phyloP scores from a whole-genome alignment of 2,888 invertebrate species.

The Patella ulyssiponensis region DNA sequence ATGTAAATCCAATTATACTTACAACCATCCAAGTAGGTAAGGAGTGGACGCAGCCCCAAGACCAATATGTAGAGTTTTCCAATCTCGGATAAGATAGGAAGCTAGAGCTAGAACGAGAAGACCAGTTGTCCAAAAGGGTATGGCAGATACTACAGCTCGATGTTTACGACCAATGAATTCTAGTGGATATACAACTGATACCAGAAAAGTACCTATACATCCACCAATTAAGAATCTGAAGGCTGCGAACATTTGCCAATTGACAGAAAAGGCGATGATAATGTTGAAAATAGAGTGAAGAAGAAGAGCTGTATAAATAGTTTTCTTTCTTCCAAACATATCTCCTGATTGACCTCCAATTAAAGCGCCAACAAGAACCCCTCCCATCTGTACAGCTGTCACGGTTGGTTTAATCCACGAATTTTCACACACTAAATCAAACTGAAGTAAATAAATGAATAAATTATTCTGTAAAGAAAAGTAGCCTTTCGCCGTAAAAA shows the following conservation, averaged over 20 bases:
- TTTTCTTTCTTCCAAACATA: conserved; percentile 48
- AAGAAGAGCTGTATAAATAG: conserved; percentile 36
- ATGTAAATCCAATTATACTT: not conserved
- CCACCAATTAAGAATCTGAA: conserved; percentile 42
- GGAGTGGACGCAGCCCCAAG: conserved; percentile 17
- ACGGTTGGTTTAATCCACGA: conserved; percentile 42
- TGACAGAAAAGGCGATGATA: conserved; percentile 43
- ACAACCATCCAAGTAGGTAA: conserved; percentile 23
- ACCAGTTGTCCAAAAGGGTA: conserved; percentile 24
- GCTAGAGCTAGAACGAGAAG: conserved; percentile 14
- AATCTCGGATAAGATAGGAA: conserved; percentile 23
- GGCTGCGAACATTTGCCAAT: conserved; percentile 53
- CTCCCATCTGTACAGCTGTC: conserved; percentile 51
- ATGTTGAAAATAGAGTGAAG: conserved; percentile 41
- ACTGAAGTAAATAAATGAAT: conserved; percentile 34
- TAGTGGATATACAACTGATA: conserved; percentile 26
- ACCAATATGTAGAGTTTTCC: conserved; percentile 22
- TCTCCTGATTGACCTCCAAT: conserved; percentile 47
- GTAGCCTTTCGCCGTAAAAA: too few species aligned
- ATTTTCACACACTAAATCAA: conserved; percentile 45
- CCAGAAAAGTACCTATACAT: conserved; percentile 38
- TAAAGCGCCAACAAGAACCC: conserved; percentile 48
- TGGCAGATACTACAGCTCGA: conserved; percentile 15
- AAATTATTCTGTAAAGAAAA: too few species aligned
- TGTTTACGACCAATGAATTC: conserved; percentile 27